These are phyloP conservation scores for Dasyurus viverrinus DNA, from an alignment of 2,113 vertebrate genomes.

Conservation along the genomic window DNA sequence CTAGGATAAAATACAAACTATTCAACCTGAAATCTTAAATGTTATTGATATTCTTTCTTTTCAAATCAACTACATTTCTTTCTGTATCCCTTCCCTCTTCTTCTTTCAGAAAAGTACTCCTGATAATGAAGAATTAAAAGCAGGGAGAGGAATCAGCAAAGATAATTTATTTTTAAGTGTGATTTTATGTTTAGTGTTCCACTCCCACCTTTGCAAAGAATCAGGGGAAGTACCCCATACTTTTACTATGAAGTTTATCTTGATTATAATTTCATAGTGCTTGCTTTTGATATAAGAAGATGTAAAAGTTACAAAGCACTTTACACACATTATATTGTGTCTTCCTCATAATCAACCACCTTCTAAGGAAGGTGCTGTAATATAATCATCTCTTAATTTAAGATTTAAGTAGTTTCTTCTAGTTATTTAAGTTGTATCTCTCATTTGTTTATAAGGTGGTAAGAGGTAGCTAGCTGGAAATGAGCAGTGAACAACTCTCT, in stretches of 20 bases:
- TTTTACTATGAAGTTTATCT: background rate
- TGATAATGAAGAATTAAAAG: background rate
- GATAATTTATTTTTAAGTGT: background rate
- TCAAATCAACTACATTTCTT: background rate
- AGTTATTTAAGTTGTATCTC: background rate
- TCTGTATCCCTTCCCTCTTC: background rate
- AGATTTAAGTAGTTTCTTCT: background rate
- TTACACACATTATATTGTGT: background rate
- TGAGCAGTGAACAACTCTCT: background rate
- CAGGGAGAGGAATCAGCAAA: background rate
- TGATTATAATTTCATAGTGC: background rate
- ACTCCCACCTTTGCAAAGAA: background rate
- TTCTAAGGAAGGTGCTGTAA: background rate
- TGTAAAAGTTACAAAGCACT: background rate
- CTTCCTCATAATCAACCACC: background rate
- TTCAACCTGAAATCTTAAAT: background rate
- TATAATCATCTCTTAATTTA: background rate
- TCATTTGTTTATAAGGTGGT: background rate
- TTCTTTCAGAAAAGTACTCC: background rate
- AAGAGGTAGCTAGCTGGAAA: background rate
- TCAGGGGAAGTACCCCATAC: background rate
- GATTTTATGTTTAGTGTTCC: background rate
- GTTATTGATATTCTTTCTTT: background rate
- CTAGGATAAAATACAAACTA: background rate
- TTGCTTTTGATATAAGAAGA: background rate